These are phyloP conservation scores for Hypsibius dujardini DNA, from an alignment of 1,140 invertebrate species.

Conservation along the genomic window DNA sequence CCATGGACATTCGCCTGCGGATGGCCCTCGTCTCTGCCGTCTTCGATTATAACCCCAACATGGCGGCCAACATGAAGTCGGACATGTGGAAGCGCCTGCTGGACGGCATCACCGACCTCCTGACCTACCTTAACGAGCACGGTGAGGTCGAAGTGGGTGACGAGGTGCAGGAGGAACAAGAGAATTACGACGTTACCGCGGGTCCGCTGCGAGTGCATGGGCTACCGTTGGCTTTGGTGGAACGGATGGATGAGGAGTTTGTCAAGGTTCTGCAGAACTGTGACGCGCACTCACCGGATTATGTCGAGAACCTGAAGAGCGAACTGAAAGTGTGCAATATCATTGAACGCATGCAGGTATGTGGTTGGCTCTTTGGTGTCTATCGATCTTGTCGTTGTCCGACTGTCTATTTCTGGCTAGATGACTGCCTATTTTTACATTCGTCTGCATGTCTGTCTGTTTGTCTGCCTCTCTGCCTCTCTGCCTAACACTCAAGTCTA, in stretches of 20 bases:
- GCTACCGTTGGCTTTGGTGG: slow-evolving; percentile 76
- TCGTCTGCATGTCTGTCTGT: not conserved
- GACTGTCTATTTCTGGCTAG: no score
- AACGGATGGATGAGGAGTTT: slow-evolving; percentile 89
- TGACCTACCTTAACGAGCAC: slow-evolving; percentile 37
- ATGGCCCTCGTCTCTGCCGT: slow-evolving; percentile 83
- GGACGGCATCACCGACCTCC: slow-evolving; percentile 34
- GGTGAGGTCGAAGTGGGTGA: slow-evolving; percentile 52
- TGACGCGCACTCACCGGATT: slow-evolving; percentile 96
- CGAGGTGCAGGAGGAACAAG: slow-evolving; percentile 67
- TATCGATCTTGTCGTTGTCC: no score
- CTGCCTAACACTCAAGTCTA: no score
- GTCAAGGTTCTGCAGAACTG: slow-evolving; percentile 82
- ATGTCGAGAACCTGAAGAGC: slow-evolving; percentile 86
- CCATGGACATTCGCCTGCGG: slow-evolving; percentile 73
- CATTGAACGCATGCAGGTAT: slow-evolving; percentile 56
- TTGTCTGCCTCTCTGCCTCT: no score
- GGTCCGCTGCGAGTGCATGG: slow-evolving; percentile 44
- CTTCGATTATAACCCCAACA: slow-evolving; percentile 95
- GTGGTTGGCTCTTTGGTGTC: no score
- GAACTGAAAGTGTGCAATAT: slow-evolving; percentile 71
- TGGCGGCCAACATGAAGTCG: slow-evolving; percentile 88
- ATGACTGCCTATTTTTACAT: not conserved
- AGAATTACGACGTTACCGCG: slow-evolving; percentile 53
- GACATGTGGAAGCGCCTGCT: slow-evolving; percentile 60